Evolutionary conservation across 2,888 invertebrate species (phyloP).

Genomic region (Myopa tessellatipennis): DNA sequence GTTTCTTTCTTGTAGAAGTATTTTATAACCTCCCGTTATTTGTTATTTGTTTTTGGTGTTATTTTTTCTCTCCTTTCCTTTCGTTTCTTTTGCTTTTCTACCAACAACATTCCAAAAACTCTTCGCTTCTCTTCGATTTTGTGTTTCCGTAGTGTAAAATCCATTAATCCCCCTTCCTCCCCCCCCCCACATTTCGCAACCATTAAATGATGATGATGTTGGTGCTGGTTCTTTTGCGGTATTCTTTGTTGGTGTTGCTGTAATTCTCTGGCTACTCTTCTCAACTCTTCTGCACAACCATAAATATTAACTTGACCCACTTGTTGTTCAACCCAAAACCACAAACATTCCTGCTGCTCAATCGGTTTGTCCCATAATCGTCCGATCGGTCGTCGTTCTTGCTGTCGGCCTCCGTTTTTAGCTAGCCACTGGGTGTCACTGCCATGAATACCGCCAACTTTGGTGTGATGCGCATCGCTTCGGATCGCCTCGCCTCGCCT

Average conservation of each 20-base stretch:
- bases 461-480: slow-evolving; percentile 15
- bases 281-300: neutral
- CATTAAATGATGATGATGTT: neutral
- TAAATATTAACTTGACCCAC: slow-evolving; percentile 35
- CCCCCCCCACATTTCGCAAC: neutral
- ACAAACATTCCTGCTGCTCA: slow-evolving; percentile 13
- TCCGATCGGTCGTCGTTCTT: neutral
- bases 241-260: neutral
- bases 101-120: neutral
- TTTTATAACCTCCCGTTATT: too few relatives aligned
- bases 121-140: neutral
- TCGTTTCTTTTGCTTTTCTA: too few relatives aligned
- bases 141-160: neutral
- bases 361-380: neutral
- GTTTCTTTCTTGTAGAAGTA: neutral
- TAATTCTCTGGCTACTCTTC: neutral
- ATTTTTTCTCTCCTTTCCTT: too few relatives aligned
- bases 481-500: neutral
- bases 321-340: slow-evolving; percentile 23
- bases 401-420: neutral
- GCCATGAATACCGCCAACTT: slow-evolving; percentile 12
- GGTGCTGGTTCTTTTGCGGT: neutral
- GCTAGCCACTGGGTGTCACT: slow-evolving; percentile 19
- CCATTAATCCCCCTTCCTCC: neutral
- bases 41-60: too few relatives aligned